Conservation (phyloP, 2,888 invertebrate genomes). For the Caenorhabditis plicata region DNA sequence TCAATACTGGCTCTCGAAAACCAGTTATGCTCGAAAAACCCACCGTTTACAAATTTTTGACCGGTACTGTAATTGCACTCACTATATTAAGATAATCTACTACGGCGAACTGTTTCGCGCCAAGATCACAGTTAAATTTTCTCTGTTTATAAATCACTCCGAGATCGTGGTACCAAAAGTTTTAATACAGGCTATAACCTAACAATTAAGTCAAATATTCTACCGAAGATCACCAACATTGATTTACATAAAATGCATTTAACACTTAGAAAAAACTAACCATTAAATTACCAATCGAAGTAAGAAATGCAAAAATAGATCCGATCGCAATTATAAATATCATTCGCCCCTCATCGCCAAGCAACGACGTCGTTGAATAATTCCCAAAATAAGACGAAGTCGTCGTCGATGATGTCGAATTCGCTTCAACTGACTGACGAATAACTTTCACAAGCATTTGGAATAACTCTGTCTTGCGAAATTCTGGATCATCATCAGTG, state of each 20-base stretch:
- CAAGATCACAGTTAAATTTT: no score
- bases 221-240: no score
- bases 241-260: neutral
- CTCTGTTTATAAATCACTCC: no score
- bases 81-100: no score
- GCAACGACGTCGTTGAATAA: conserved; percentile 20
- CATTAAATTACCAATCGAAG: conserved; percentile 62
- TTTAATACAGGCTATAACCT: no score
- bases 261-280: conserved; percentile 25
- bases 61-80: no score
- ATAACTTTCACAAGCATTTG: conserved; percentile 47
- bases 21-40: no score
- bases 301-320: conserved; percentile 56
- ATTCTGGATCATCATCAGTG: conserved; percentile 36
- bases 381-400: conserved; percentile 17
- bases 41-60: no score
- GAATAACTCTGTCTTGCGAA: conserved; percentile 44
- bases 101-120: no score
- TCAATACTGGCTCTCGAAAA: no score
- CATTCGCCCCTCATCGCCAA: conserved; percentile 15
- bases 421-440: conserved; percentile 12
- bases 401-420: conserved; percentile 18
- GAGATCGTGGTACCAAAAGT: no score
- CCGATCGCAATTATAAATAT: conserved; percentile 50
- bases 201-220: no score